Conservation (phyloP, 2,113 vertebrate genomes). For the Halcyon malimbica region DNA sequence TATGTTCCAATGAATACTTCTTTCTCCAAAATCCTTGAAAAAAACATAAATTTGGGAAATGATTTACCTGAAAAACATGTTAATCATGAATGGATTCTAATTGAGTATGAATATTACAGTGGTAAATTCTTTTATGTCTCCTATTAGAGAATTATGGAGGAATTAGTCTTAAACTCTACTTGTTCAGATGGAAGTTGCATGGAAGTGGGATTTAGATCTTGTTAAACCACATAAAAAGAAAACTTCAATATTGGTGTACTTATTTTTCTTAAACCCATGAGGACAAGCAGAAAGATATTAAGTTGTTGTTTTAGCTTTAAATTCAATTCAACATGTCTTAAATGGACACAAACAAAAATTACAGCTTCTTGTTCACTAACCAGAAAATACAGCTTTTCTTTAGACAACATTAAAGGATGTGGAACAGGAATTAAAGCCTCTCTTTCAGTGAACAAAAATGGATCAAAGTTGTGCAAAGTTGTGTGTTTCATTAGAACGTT, state of each 20-base stretch:
- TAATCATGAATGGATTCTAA: not conserved
- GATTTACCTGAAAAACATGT: not conserved
- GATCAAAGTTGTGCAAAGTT: not conserved
- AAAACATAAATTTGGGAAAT: not conserved
- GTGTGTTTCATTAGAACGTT: not conserved
- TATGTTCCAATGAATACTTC: not conserved
- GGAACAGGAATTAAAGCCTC: not conserved
- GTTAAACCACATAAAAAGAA: not conserved
- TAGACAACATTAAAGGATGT: not conserved
- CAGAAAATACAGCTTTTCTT: constrained; percentile 20
- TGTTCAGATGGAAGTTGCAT: not conserved
- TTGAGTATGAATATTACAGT: not conserved
- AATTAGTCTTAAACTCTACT: not conserved
- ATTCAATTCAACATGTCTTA: not conserved
- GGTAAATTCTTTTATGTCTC: not conserved
- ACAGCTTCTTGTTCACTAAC: not conserved
- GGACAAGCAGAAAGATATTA: not conserved
- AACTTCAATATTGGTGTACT: not conserved
- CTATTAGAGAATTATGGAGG: not conserved
- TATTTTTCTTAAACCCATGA: constrained; percentile 2
- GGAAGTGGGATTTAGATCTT: not conserved
- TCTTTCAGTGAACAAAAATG: not conserved
- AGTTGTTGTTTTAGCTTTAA: constrained; percentile 1
- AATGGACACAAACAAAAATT: constrained; percentile 21
- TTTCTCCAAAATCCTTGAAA: not conserved